Percentiles rank a stretch among this genome's conserved stretches.
Conservation (phyloP, 2,797 vertebrate species). For the Bothrops alternatus region DNA sequence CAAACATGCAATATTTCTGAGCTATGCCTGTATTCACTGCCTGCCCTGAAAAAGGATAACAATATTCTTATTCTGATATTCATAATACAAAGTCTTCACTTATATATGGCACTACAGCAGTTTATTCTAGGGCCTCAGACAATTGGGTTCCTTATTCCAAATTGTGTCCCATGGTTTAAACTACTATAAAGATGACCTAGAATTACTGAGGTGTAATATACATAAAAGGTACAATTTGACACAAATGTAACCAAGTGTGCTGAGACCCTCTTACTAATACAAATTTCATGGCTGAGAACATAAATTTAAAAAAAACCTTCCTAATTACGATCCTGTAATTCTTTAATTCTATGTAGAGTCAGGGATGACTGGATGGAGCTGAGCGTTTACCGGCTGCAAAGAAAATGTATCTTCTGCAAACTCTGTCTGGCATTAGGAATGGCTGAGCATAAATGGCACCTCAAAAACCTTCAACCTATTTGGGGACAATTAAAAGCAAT, state of each 20-base stretch:
- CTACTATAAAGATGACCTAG: background rate
- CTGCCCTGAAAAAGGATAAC: background rate
- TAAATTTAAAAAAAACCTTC: background rate
- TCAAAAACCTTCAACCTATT: background rate
- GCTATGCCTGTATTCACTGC: background rate
- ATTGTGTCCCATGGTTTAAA: background rate
- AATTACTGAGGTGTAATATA: background rate
- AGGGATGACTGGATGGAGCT: background rate
- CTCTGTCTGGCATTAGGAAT: background rate
- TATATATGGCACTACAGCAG: background rate
- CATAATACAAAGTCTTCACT: background rate
- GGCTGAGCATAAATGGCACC: background rate
- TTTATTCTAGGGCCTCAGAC: background rate
- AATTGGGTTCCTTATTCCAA: background rate
- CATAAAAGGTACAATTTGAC: background rate
- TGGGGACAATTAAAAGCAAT: background rate
- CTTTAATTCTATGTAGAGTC: background rate
- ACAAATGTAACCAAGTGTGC: background rate
- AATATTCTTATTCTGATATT: background rate
- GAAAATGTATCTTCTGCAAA: background rate
- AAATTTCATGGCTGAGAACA: background rate
- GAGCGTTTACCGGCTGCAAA: background rate
- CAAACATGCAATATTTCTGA: background rate
- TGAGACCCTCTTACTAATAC: background rate
- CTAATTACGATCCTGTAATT: background rate